Evolutionary conservation across 2,113 vertebrate genomes (phyloP).

Genomic region (Spea multiplicata): DNA sequence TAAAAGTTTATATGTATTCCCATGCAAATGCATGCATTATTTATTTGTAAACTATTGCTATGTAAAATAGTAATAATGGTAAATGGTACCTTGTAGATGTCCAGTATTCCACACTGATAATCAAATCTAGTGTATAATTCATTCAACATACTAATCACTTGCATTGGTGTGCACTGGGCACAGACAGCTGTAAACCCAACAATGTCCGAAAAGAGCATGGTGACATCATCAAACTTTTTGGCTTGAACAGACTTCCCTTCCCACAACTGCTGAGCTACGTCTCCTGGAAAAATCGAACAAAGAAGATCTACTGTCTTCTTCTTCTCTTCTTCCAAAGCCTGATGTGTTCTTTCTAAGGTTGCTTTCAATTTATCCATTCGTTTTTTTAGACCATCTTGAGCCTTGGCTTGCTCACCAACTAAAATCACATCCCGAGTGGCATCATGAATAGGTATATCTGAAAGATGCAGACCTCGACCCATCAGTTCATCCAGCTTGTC

Average conservation of each 20-base stretch:
- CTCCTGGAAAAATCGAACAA: conserved; percentile 95
- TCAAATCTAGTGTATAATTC: conserved; percentile 96
- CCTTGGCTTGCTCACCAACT: conserved; percentile 95
- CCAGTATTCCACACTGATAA: conserved; percentile 96
- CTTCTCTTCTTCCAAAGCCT: conserved; percentile 95
- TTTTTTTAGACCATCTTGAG: conserved; percentile 95
- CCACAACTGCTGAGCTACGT: conserved; percentile 95
- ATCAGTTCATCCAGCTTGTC: conserved; percentile 97
- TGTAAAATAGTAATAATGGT: neutral
- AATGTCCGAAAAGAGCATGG: conserved; percentile 98
- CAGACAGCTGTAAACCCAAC: conserved; percentile 98
- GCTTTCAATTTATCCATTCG: conserved; percentile 98
- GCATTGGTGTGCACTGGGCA: conserved; percentile 96
- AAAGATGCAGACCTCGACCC: conserved; percentile 92
- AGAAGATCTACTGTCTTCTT: conserved; percentile 95
- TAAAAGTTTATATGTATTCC: too few relatives aligned
- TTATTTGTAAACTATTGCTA: too few relatives aligned
- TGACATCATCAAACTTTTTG: conserved; percentile 95
- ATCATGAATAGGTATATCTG: conserved; percentile 96
- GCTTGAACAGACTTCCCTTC: conserved; percentile 91
- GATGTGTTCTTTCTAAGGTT: conserved; percentile 89
- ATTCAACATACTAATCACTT: conserved; percentile 98
- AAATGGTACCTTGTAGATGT: conserved; percentile 90
- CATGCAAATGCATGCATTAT: too few relatives aligned
- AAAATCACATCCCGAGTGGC: conserved; percentile 94